These are phyloP conservation scores for Augochlorella aurata DNA, from an alignment of 2,888 invertebrate species.

Conservation along the genomic window DNA sequence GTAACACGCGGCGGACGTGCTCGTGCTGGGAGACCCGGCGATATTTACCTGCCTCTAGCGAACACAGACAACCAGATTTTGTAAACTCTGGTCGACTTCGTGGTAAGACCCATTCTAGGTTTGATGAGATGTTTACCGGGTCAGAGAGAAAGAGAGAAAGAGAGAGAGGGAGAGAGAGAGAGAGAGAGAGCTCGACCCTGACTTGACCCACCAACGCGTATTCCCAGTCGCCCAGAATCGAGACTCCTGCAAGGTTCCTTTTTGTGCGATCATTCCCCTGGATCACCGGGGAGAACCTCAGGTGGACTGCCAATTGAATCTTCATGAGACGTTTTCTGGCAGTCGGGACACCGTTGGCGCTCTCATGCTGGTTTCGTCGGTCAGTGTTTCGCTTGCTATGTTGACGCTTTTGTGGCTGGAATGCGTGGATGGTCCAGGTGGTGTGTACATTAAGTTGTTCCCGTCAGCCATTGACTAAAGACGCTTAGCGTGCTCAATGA, in stretches of 20 bases:
- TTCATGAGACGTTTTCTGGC: not conserved
- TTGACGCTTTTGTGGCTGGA: not conserved
- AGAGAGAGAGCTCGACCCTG: slow-evolving; percentile 1
- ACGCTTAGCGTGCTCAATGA: not conserved
- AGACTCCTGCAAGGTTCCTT: slow-evolving; percentile 10
- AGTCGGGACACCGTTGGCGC: not conserved
- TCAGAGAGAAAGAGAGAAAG: too few relatives aligned
- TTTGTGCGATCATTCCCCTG: not conserved
- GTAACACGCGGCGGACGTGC: slow-evolving; percentile 37
- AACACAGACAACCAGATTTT: slow-evolving; percentile 34
- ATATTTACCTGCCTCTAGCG: slow-evolving; percentile 47
- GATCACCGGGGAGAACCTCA: not conserved
- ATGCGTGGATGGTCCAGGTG: not conserved
- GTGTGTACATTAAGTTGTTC: not conserved
- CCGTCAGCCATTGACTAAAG: not conserved
- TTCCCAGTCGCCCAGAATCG: not conserved
- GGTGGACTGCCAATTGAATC: not conserved
- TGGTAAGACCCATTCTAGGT: slow-evolving; percentile 20
- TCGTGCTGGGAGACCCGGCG: slow-evolving; percentile 54
- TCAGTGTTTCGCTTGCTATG: not conserved
- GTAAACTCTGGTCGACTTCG: slow-evolving; percentile 46
- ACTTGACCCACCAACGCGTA: not conserved
- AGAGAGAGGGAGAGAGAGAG: too few relatives aligned
- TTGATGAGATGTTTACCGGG: slow-evolving; percentile 48
- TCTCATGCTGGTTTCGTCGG: not conserved